Evolutionary conservation across 2,888 invertebrate species (phyloP), one percentile per base, ranked within the genome.

Genomic region (Villa cingulata): DNA sequence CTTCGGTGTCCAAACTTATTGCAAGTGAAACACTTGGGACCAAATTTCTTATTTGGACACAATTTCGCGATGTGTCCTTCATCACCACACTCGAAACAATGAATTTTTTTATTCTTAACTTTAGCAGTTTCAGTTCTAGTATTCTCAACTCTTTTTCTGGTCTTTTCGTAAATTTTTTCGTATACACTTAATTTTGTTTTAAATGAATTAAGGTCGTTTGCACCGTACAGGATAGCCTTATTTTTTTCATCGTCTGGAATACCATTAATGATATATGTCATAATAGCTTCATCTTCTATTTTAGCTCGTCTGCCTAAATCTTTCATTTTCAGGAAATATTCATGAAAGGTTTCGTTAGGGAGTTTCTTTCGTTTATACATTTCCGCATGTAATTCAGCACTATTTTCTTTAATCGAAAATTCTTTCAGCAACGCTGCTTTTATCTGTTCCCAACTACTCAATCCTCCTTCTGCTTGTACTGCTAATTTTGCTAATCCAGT

Each of bases 11-110:
- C 59, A 42, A 52, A 59, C 2, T 53, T 48, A 17, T 57, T 54
- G 43, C 61, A 63, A 43, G 39, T 55, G 41, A 62, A 63, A 46
- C 62, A 63, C 51, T 62, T 62, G 6, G 57, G 50, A 16, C 56
- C 61, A 43, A 56, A 58, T n/a, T 23, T 39, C n/a, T 37, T 37
- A 12, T 37, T 14, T 12, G 37, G 20, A n/a, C 54, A 52, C 19
- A 45, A 41, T n/a, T n/a, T n/a, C n/a, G n/a, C n/a, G n/a, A n/a
- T n/a, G n/a, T n/a, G n/a, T n/a, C n/a, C n/a, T n/a, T n/a, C n/a
- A n/a, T n/a, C n/a, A n/a, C n/a, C n/a, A n/a, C n/a, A n/a, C n/a
- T n/a, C n/a, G n/a, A n/a, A n/a, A n/a, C n/a, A n/a, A n/a, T n/a
- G n/a, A n/a, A n/a, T n/a, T n/a, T n/a, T n/a, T n/a, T n/a, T n/a